Percentiles rank a stretch among this genome's conserved stretches.
phyloP scores from a whole-genome alignment of 2,113 vertebrate genomes.

The Hippocampus zosterae region DNA sequence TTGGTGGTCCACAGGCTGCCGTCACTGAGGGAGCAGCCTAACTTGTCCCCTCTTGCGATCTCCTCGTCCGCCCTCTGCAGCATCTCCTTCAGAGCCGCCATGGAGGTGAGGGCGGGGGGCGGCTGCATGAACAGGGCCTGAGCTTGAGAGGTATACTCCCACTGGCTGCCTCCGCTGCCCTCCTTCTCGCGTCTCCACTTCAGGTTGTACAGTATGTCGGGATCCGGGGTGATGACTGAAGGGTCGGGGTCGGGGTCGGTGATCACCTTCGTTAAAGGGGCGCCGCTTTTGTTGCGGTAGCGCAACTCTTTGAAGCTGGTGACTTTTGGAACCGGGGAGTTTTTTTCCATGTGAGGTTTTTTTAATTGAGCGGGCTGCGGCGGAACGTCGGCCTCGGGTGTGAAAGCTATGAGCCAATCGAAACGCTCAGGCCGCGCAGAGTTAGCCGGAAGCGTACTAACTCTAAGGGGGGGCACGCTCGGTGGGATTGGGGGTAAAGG shows the following conservation, averaged over 20 bases:
- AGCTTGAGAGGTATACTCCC: constrained; percentile 74
- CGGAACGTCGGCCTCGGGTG: constrained; percentile 78
- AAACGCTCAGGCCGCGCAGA: constrained; percentile 73
- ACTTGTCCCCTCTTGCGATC: constrained; percentile 55
- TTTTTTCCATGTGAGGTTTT: constrained; percentile 36
- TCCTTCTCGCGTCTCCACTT: constrained; percentile 67
- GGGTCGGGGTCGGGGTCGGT: constrained; percentile 69
- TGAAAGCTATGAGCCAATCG: constrained; percentile 94
- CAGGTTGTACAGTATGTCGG: constrained; percentile 75
- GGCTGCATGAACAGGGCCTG: constrained; percentile 63
- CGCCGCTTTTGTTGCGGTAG: constrained; percentile 72
- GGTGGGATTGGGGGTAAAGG: constrained; percentile 70
- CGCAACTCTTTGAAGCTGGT: constrained; percentile 92
- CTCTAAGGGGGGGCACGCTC: constrained; percentile 39
- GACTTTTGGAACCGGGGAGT: constrained; percentile 70
- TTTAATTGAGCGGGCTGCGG: constrained; percentile 57
- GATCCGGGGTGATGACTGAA: constrained; percentile 68
- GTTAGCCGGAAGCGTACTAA: constrained; percentile 70
- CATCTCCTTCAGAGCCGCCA: constrained; percentile 75
- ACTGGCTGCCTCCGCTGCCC: constrained; percentile 57
- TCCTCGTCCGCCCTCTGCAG: constrained; percentile 77
- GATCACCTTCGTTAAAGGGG: constrained; percentile 53
- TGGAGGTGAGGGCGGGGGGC: constrained; percentile 71
- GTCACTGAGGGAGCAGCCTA: constrained; percentile 60
- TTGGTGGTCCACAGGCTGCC: constrained; percentile 49